These are phyloP conservation scores for Adineta ricciae DNA, from an alignment of 2,888 invertebrate species.

Conservation along the genomic window DNA sequence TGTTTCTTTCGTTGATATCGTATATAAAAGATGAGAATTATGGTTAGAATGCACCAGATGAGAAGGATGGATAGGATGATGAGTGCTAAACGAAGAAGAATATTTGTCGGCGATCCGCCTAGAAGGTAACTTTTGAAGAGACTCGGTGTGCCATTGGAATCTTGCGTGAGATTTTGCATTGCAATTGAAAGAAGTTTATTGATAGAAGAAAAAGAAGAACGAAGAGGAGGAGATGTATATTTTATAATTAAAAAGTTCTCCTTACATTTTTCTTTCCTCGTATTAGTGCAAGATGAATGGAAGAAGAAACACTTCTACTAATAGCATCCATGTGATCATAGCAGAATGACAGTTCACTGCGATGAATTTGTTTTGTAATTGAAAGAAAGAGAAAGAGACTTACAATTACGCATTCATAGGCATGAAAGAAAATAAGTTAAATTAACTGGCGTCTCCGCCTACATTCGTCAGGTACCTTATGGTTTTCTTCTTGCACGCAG, in stretches of 20 bases:
- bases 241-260: too few species aligned
- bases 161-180: too few species aligned
- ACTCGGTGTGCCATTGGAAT: neutral
- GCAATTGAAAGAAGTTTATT: too few species aligned
- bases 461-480: too few species aligned
- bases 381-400: neutral
- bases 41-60: neutral
- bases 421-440: too few species aligned
- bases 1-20: neutral
- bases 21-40: neutral
- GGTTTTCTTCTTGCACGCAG: conserved; percentile 38
- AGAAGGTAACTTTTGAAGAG: neutral
- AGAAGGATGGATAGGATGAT: neutral
- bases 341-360: neutral
- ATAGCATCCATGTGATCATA: neutral
- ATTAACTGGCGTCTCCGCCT: too few species aligned
- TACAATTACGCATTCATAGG: too few species aligned
- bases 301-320: neutral
- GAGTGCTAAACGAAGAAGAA: neutral
- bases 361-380: neutral
- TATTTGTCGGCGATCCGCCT: neutral
- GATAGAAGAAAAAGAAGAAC: too few species aligned
- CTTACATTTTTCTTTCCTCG: neutral
- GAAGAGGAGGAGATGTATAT: too few species aligned
- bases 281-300: neutral